These are phyloP conservation scores for Haplochromis vanheusdeni DNA, from an alignment of 2,113 vertebrate genomes.

Conservation along the genomic window DNA sequence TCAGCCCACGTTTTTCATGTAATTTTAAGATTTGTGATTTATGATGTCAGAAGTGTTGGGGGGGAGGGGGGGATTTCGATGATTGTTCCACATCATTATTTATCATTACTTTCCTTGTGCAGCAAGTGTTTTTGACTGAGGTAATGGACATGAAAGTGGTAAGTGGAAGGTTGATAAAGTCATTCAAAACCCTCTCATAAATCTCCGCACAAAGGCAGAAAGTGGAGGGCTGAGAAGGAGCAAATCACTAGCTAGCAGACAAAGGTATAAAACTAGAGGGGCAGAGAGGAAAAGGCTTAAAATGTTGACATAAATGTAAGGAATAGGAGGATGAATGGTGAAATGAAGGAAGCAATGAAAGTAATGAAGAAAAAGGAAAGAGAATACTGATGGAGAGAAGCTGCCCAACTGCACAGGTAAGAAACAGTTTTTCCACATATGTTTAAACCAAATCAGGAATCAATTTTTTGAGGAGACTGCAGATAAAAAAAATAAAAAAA, in stretches of 20 bases:
- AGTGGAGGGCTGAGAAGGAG: background rate
- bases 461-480: background rate
- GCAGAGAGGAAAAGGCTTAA: background rate
- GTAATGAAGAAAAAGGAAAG: background rate
- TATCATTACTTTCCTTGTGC: slow-evolving; percentile 8
- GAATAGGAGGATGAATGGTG: background rate
- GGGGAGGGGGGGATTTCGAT: background rate
- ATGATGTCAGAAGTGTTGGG: slow-evolving; percentile 7
- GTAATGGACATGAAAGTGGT: background rate
- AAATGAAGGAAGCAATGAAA: background rate
- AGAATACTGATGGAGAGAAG: background rate
- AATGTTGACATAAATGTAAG: background rate
- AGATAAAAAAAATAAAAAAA: background rate
- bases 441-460: background rate
- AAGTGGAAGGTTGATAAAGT: background rate
- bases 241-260: background rate
- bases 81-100: slow-evolving; percentile 23
- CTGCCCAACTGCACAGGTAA: background rate
- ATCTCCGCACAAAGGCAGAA: background rate
- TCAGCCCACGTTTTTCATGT: slow-evolving; percentile 18
- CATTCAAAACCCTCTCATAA: background rate
- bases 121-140: slow-evolving; percentile 1
- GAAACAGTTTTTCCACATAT: background rate
- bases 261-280: background rate
- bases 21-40: background rate